Evolutionary conservation across 2,888 invertebrate genomes (phyloP).

Genomic region (Caradrina clavipalpis): DNA sequence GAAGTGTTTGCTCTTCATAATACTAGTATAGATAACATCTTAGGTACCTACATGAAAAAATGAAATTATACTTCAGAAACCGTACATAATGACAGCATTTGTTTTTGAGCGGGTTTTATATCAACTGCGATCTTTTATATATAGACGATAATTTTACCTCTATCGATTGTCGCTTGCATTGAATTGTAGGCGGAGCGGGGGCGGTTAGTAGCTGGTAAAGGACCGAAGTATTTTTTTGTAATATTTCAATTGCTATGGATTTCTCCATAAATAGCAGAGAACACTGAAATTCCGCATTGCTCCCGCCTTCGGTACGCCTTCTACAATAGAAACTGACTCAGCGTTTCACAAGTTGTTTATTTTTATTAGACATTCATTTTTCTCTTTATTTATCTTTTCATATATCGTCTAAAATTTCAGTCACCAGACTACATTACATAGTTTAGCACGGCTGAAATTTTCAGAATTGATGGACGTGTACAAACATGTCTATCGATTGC

Average conservation of each 20-base stretch:
- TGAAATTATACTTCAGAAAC: too few species aligned
- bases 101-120: background rate
- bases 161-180: constrained; percentile 8
- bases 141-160: constrained; percentile 5
- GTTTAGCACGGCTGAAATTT: too few species aligned
- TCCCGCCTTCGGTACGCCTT: background rate
- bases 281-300: background rate
- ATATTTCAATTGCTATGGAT: constrained; percentile 20
- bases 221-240: background rate
- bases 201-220: constrained; percentile 2
- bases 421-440: too few species aligned
- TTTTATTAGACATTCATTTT: background rate
- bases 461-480: too few species aligned
- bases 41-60: too few species aligned
- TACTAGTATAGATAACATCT: too few species aligned
- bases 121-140: background rate
- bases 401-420: too few species aligned
- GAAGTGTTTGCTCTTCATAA: too few species aligned
- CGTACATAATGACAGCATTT: too few species aligned
- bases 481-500: too few species aligned
- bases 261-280: constrained; percentile 1
- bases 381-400: background rate
- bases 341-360: background rate
- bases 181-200: constrained; percentile 16
- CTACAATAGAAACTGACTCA: background rate